Evolutionary conservation across 2,113 vertebrate species (phyloP).

Genomic region (Ornithorhynchus anatinus): DNA sequence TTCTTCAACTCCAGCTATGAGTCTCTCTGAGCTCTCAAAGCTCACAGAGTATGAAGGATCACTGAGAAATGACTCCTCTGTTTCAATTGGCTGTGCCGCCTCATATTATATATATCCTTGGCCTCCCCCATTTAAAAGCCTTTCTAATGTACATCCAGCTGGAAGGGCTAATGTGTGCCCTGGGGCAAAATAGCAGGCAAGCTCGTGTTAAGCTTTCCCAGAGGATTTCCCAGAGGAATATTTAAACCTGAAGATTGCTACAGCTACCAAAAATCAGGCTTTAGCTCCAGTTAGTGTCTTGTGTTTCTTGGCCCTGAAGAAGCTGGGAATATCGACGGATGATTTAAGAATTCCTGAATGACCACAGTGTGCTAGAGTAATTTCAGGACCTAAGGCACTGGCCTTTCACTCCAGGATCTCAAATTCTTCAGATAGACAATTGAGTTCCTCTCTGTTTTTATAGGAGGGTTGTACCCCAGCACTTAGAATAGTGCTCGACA

Average conservation of each 20-base stretch:
- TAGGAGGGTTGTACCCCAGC: too few species aligned
- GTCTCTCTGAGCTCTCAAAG: constrained; percentile 7
- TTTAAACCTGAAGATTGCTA: background rate
- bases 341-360: too few species aligned
- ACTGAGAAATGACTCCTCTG: constrained; percentile 19
- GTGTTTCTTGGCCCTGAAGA: background rate
- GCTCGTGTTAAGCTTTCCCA: background rate
- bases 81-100: constrained; percentile 23
- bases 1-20: constrained; percentile 33
- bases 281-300: background rate
- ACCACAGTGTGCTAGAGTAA: too few species aligned
- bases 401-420: too few species aligned
- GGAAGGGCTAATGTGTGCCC: background rate
- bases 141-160: background rate
- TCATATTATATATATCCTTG: constrained; percentile 20
- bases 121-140: background rate
- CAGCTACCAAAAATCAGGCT: background rate
- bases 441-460: too few species aligned
- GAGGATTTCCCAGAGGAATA: background rate
- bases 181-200: background rate
- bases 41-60: constrained; percentile 16
- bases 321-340: background rate
- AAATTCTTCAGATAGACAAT: too few species aligned
- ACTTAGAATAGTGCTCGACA: too few species aligned
- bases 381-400: too few species aligned